Conservation (phyloP, 2,113 vertebrate genomes). For the Pterophyllum scalare region DNA sequence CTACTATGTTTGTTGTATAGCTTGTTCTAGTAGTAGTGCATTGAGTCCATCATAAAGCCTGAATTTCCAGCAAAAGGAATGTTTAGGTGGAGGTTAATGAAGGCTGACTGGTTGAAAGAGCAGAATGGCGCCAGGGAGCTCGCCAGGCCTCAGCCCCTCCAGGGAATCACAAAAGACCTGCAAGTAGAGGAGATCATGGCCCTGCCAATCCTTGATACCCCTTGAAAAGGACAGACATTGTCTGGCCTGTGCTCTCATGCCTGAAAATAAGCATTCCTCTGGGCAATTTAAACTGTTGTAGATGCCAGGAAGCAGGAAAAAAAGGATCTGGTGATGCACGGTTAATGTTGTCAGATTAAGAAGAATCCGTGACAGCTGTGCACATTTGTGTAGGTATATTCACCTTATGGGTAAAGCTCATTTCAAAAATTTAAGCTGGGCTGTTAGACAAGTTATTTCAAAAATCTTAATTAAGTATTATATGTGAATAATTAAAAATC, state of each 20-base stretch:
- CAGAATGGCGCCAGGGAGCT: conserved; percentile 63
- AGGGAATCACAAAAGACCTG: conserved; percentile 70
- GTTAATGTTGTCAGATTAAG: conserved; percentile 39
- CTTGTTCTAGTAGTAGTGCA: not conserved
- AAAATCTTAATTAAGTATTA: not conserved
- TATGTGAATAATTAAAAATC: not conserved
- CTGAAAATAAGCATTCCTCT: conserved; percentile 69
- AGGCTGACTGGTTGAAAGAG: conserved; percentile 74
- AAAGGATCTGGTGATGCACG: conserved; percentile 44
- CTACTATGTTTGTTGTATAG: not conserved
- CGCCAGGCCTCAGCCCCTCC: conserved; percentile 58
- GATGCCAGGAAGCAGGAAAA: conserved; percentile 30
- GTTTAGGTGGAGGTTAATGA: conserved; percentile 65
- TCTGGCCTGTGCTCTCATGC: conserved; percentile 62
- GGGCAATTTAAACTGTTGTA: conserved; percentile 50
- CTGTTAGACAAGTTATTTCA: not conserved
- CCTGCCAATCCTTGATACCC: conserved; percentile 72
- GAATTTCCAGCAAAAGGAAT: conserved; percentile 44
- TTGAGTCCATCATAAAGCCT: not conserved
- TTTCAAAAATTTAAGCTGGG: not conserved
- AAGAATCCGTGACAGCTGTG: conserved; percentile 34
- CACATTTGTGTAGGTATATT: not conserved
- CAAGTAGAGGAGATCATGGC: conserved; percentile 63
- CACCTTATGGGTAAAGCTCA: not conserved
- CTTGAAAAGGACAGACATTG: conserved; percentile 74